These are phyloP conservation scores for Psilanteris sp. DNA, from an alignment of 1,140 invertebrate genomes.

Conservation along the genomic window DNA sequence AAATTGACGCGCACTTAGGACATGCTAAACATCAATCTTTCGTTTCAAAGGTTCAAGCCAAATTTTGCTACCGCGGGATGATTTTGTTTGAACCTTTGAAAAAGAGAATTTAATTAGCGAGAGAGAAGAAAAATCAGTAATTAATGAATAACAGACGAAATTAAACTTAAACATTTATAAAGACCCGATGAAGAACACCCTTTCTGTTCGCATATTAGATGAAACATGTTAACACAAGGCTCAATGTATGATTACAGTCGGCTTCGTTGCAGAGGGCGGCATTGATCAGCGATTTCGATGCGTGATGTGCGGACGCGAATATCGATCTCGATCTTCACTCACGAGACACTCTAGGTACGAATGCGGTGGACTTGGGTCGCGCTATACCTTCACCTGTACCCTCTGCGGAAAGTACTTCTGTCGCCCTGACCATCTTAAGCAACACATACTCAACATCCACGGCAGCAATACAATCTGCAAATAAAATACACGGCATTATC, in stretches of 20 bases:
- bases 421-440: constrained; percentile 78
- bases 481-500: constrained; percentile 57
- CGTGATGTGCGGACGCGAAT: constrained; percentile 80
- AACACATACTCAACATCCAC: constrained; percentile 79
- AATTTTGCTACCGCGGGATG: not conserved
- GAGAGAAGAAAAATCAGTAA: not conserved
- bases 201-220: not conserved
- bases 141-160: not conserved
- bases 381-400: constrained; percentile 79
- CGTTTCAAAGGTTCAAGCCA: constrained; percentile 15
- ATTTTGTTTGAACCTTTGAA: constrained; percentile 14
- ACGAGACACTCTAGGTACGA: constrained; percentile 80
- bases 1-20: constrained; percentile 56
- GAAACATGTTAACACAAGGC: constrained; percentile 72
- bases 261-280: constrained; percentile 68
- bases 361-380: constrained; percentile 77
- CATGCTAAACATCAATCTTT: constrained; percentile 19
- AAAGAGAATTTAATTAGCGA: too few relatives aligned
- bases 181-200: constrained; percentile 1
- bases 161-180: constrained; percentile 1
- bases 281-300: constrained; percentile 76
- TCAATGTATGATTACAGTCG: constrained; percentile 77
- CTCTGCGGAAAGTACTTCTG: constrained; percentile 79
- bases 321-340: constrained; percentile 77
- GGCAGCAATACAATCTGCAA: constrained; percentile 72